Percentiles rank a stretch among this genome's conserved stretches.
These are phyloP conservation scores for Rhynchotus rufescens DNA, from an alignment of 2,797 vertebrate species.

Conservation along the genomic window DNA sequence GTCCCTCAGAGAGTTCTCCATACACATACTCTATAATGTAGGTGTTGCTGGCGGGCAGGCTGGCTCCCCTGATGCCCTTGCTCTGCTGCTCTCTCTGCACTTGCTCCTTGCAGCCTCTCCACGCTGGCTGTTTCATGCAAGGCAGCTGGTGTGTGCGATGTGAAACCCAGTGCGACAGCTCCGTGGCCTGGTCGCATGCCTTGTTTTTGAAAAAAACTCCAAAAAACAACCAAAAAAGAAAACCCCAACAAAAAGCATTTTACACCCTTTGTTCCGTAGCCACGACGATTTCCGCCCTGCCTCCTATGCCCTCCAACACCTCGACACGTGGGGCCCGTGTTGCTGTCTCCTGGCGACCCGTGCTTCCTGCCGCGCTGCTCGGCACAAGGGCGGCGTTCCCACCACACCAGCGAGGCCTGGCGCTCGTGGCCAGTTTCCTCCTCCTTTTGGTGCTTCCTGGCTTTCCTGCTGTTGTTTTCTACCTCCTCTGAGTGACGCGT, in stretches of 20 bases:
- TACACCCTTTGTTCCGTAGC: slow-evolving; percentile 32
- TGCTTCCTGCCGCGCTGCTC: not conserved
- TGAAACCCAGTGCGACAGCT: slow-evolving; percentile 13
- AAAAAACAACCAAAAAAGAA: no score
- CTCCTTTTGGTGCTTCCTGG: not conserved
- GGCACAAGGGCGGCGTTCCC: accelerated
- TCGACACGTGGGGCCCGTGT: not conserved
- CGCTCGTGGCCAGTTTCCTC: not conserved
- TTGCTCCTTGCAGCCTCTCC: not conserved
- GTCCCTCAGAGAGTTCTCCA: not conserved
- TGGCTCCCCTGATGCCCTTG: not conserved
- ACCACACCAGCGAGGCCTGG: accelerated
- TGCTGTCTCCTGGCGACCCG: not conserved
- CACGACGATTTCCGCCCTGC: slow-evolving; percentile 56
- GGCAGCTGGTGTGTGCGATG: not conserved
- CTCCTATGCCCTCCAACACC: not conserved
- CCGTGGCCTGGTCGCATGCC: not conserved
- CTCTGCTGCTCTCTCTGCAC: not conserved
- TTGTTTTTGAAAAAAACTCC: not conserved
- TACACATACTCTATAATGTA: accelerated
- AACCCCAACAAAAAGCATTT: no score
- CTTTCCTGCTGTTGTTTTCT: not conserved
- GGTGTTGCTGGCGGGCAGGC: not conserved
- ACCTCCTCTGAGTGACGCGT: not conserved
- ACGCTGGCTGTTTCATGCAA: not conserved